A percentile compares a stretch with the other conserved stretches of the same genome.
phyloP scores from a whole-genome alignment of 2,113 vertebrate species.

The Lota lota region DNA sequence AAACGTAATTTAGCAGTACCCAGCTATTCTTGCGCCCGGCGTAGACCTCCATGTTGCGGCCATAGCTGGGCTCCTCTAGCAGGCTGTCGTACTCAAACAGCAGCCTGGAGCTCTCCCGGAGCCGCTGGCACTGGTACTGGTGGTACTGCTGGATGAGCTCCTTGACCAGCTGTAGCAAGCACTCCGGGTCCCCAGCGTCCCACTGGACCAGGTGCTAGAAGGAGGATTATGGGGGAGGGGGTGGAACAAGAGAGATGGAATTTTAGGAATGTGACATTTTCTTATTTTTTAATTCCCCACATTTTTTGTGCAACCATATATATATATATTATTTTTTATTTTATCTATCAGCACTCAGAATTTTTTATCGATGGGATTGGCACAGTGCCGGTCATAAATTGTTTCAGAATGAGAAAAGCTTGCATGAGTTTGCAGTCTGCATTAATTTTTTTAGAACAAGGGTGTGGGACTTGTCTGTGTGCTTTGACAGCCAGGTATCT shows the following conservation, averaged over 20 bases:
- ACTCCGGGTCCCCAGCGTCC: conserved; percentile 89
- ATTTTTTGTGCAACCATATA: too few species aligned
- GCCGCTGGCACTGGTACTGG: conserved; percentile 90
- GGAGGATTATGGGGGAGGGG: conserved; percentile 13
- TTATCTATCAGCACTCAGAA: too few species aligned
- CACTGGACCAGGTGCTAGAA: conserved; percentile 88
- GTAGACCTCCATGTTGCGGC: conserved; percentile 94
- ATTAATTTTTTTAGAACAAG: too few species aligned
- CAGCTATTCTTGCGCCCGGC: conserved; percentile 97
- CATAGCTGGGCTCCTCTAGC: conserved; percentile 90
- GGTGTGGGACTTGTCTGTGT: too few species aligned
- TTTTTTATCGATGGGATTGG: too few species aligned
- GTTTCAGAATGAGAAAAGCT: too few species aligned
- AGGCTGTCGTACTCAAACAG: conserved; percentile 97
- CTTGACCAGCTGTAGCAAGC: conserved; percentile 92
- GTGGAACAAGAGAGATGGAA: neutral
- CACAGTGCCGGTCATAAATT: too few species aligned
- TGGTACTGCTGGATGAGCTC: conserved; percentile 97
- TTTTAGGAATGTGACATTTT: neutral
- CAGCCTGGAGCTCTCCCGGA: conserved; percentile 92
- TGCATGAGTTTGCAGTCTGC: too few species aligned
- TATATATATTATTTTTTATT: too few species aligned
- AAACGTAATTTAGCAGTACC: conserved; percentile 64
- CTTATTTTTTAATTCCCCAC: neutral
- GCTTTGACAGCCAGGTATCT: too few species aligned